Evolutionary conservation across 1,140 invertebrate genomes (phyloP), one percentile per base, ranked within the genome.

Genomic region (Caerostris darwini): DNA sequence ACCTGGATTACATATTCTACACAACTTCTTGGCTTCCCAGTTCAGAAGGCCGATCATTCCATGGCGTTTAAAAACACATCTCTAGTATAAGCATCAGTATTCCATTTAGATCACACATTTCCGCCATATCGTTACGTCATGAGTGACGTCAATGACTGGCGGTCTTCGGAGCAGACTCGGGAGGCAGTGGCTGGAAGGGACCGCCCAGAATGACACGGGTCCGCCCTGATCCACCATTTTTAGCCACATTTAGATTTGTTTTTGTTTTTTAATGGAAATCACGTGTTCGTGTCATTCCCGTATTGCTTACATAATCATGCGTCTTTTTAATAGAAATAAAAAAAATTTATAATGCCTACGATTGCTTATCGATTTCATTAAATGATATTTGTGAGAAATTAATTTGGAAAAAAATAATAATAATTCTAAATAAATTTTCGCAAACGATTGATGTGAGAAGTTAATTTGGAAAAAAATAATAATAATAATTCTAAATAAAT

Each of bases 51-150:
- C 85, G 92, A 81, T 94, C 92, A 94, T 88, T 61, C 92, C 92
- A 94, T 87, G 71, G 61, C 86, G 83, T 87, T 94, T 81, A 89
- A 89, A 89, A 94, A 91, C 86, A 94, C 69, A 86, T 58, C 91
- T 92, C 82, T 19, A 61, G 85, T 82, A 34, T 57, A 85, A 94
- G 86, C 92, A 94, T 85, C 92, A 94, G 69, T 94, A 94, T 94
- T 94, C 86, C 67, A 89, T 89, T 83, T 71, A 89, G 92, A 94
- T 81, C 81, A 94, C 92, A 94, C 92, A 94, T 94, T 94, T 94
- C 92, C 92, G 92, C 92, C 92, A 94, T 94, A 87, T 94, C 92
- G 92, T 94, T 94, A 94, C 92, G 92, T 94, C 92, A 94, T 82
- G 59, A 59, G 92, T 94, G 92, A 94, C 92, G 92, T 94, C 92